Base-by-base conservation (phyloP, 1,140 invertebrate genomes). In the Aphidius gifuensis region DNA sequence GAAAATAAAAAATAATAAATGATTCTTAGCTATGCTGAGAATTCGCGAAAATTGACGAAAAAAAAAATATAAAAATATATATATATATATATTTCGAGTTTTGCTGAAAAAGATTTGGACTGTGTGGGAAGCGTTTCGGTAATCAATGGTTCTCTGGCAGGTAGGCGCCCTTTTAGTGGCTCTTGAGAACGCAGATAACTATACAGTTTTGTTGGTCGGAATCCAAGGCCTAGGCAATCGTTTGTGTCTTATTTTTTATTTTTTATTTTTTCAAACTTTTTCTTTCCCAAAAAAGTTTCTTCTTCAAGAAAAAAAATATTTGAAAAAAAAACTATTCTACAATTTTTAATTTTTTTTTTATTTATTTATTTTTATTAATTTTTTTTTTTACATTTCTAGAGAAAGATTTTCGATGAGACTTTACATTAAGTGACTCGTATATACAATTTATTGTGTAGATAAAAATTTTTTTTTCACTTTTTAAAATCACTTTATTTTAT, bases 121-220 rank as follows among this genome's bases (percentile, higher is more conserved):
- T 76, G 78, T 79, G 77, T 79, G 78, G 78, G 78, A 80, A 79
- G 75, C 70, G 73, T 78, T 78, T 78, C 73, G 74, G 74, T 80
- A 80, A 80, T 80, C 77, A 79, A 79, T 75, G 77, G 78, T 75
- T 80, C 71, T 32, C 47, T 74, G 75, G 72, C 76, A 79, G 77
- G 76, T 79, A 79, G 76, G 74, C 70, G 71, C 74, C 67, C 69
- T 74, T 76, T 76, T 74, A 74, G 73, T 70, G 66, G 68, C 65
- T 72, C 69, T 71, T 68, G 57, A 57, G 54, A 50, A 57, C 23
- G 40, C 49, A 69, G 58, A 71, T 73, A 74, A 74, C 71, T 69
- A 69, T 71, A 71, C 54, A 62, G 32, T 47, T 47, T n/a, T 58
- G 44, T 21, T 9, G n/a, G n/a, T 32, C 39, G n/a, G 6, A 38